phyloP scores from a whole-genome alignment of 2,888 invertebrate genomes.

The Eupithecia exiguata region DNA sequence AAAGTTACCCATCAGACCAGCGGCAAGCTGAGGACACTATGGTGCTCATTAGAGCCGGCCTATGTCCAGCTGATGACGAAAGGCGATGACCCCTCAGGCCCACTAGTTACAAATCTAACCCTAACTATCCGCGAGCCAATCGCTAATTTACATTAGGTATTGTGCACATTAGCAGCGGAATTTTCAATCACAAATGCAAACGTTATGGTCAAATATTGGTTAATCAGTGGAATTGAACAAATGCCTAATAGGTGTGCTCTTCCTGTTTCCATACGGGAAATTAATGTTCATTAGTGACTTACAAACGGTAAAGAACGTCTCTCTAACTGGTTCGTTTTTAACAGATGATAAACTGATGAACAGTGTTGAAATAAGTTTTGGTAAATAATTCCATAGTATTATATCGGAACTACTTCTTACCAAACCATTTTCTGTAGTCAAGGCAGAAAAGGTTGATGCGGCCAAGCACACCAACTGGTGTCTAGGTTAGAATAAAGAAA shows the following conservation, averaged over 20 bases:
- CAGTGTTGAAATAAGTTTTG: neutral
- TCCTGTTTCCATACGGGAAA: conserved; percentile 58
- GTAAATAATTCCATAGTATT: neutral
- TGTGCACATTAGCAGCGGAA: conserved; percentile 11
- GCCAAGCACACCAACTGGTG: no score
- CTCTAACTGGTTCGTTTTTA: neutral
- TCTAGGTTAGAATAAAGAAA: no score
- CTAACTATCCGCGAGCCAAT: neutral
- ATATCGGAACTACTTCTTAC: neutral
- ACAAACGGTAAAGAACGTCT: neutral
- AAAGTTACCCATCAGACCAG: neutral
- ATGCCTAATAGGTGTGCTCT: conserved; percentile 43
- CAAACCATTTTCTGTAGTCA: neutral
- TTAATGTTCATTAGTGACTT: conserved; percentile 56
- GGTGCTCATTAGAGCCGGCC: neutral
- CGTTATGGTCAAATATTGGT: conserved; percentile 51
- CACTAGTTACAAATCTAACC: neutral
- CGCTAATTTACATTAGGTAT: conserved; percentile 17
- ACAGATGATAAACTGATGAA: neutral
- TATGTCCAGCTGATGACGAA: neutral
- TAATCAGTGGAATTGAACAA: conserved; percentile 53
- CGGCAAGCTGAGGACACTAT: neutral
- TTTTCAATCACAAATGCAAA: conserved; percentile 43
- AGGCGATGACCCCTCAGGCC: neutral
- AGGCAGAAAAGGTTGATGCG: neutral